Evolutionary conservation across 1,140 invertebrate species (phyloP), one percentile per base, ranked within the genome.

Genomic region (Ceratosolen solmsi): DNA sequence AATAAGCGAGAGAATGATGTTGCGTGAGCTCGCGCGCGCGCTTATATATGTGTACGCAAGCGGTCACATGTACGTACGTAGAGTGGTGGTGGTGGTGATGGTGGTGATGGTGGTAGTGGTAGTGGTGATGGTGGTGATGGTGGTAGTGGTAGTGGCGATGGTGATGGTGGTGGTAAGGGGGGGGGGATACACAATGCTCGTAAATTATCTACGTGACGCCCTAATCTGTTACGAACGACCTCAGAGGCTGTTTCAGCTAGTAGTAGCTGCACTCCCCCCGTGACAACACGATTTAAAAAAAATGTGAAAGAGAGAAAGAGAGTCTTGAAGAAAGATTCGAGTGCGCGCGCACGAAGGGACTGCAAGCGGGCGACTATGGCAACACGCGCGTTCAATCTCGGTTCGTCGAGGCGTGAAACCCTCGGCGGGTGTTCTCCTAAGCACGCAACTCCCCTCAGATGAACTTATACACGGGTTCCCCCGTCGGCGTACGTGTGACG

Each of bases 361-460:
- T n/a, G n/a, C n/a, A n/a, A 7, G 38, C 20, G 36, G 22, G 27
- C 30, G 41, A 22, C 46, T n/a, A 33, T 22, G 22, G 13, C 1
- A n/a, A 76, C 56, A 51, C 22, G 22, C 75, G 60, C 58, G n/a
- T 38, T 22, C 36, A 65, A 60, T 72, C 70, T 60, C 68, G 46
- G 70, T 30, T 76, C 79, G 72, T n/a, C 76, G 56, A 76, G 75
- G 72, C 82, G 82, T 80, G 82, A 83, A 83, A 83, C 79, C 82
- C 82, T 85, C 83, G 65, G 68, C 65, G 84, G 82, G 72, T 70
- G 74, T 85, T 75, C 63, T 63, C 58, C 82, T 76, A 75, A 15
- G 0, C 33, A 2, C 22, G 38, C 22, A 13, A 30, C 63, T 72
- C 41, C 56, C 56, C 27, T 49, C 70, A 46, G 22, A 22, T 51